These are phyloP conservation scores for Pontoporia blainvillei DNA, from an alignment of 2,113 vertebrate species.

Conservation along the genomic window DNA sequence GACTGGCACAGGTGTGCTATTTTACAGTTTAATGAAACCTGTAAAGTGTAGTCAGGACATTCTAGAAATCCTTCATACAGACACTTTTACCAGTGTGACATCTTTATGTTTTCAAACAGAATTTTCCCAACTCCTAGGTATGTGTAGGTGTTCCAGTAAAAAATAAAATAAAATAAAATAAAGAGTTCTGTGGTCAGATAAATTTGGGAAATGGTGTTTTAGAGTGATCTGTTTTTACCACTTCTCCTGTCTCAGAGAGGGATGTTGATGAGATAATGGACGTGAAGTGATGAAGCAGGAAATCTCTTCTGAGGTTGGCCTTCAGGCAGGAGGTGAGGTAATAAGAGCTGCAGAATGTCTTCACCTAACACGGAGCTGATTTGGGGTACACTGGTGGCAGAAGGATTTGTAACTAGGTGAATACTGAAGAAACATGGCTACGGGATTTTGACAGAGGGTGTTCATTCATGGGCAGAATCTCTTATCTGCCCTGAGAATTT, in stretches of 20 bases:
- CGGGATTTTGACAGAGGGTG: background rate
- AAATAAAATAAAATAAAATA: background rate
- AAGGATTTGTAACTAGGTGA: conserved; percentile 13
- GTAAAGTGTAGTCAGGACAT: background rate
- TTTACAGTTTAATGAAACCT: conserved; percentile 10
- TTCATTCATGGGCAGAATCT: conserved; percentile 4
- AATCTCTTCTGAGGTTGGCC: conserved; percentile 47
- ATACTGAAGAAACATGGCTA: background rate
- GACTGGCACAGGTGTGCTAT: background rate
- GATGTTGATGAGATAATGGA: conserved; percentile 49
- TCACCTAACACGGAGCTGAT: conserved; percentile 16
- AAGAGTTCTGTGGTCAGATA: background rate
- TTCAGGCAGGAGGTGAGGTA: conserved; percentile 33
- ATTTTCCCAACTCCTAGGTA: conserved; percentile 16
- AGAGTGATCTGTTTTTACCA: conserved; percentile 31
- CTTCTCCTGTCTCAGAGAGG: conserved; percentile 8
- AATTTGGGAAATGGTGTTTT: conserved; percentile 36
- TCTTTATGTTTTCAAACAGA: conserved; percentile 41
- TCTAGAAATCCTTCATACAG: background rate
- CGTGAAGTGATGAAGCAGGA: conserved; percentile 52
- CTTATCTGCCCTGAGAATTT: conserved; percentile 20
- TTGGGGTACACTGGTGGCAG: background rate
- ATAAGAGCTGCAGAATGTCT: background rate
- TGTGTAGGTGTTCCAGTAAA: background rate
- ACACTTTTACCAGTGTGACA: background rate